Percentiles rank a stretch among this genome's conserved stretches.
These are phyloP conservation scores for Sisyra terminalis DNA, from an alignment of 2,888 invertebrate genomes.

Conservation along the genomic window DNA sequence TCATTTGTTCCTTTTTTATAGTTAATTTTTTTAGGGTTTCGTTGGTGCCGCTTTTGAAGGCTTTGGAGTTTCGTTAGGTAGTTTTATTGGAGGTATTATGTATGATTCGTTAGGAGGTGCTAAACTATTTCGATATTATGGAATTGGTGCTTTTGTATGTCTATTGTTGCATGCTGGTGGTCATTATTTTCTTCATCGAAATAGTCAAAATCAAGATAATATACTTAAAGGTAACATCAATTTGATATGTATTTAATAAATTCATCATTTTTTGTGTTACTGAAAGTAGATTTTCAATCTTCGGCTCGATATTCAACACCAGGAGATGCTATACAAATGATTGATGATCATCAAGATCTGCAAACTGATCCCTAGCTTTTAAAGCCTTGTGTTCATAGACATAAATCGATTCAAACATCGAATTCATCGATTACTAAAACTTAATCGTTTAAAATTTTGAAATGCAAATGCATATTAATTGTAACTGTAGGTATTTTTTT, in stretches of 20 bases:
- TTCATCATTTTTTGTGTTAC: slow-evolving; percentile 9
- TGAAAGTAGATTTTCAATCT: slow-evolving; percentile 5
- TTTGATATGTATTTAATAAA: slow-evolving; percentile 10
- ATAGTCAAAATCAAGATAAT: neutral
- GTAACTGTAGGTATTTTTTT: too few species aligned
- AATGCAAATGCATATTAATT: too few species aligned
- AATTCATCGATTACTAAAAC: too few species aligned
- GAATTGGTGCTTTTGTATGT: slow-evolving; percentile 44
- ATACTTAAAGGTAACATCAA: neutral
- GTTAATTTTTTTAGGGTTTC: slow-evolving; percentile 41
- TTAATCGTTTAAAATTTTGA: too few species aligned
- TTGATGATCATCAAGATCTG: slow-evolving; percentile 28
- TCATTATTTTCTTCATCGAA: slow-evolving; percentile 25
- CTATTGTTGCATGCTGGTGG: slow-evolving; percentile 38
- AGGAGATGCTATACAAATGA: slow-evolving; percentile 48
- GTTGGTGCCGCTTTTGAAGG: slow-evolving; percentile 81
- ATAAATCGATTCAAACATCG: too few species aligned
- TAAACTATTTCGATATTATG: slow-evolving; percentile 53
- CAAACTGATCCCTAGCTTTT: neutral
- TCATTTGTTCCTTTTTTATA: too few species aligned
- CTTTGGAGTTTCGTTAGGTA: slow-evolving; percentile 64
- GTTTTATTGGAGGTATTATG: slow-evolving; percentile 57
- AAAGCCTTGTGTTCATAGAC: too few species aligned
- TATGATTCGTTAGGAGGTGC: slow-evolving; percentile 48
- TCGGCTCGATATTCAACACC: slow-evolving; percentile 43